Evolutionary conservation across 2,797 vertebrate genomes (phyloP).

Genomic region (Acrossocheilus wenchowensis): DNA sequence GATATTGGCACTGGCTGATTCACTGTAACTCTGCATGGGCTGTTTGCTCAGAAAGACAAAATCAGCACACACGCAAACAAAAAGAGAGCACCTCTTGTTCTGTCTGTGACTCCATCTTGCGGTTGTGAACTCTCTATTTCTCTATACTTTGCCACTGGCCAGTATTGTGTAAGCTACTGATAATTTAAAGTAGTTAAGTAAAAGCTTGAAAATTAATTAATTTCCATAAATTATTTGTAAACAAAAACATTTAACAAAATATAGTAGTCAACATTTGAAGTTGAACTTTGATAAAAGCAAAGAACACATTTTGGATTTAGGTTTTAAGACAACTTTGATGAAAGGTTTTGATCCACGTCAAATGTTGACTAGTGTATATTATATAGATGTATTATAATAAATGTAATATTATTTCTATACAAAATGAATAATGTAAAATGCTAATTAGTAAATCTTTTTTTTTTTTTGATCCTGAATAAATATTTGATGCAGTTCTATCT

Average conservation of each 20-base stretch:
- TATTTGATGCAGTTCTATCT: neutral
- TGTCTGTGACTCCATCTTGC: neutral
- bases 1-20: conserved; percentile 45
- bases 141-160: neutral
- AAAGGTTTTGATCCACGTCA: no score
- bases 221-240: neutral
- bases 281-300: no score
- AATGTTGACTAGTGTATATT: no score
- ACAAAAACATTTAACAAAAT: neutral
- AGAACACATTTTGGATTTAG: no score
- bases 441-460: neutral
- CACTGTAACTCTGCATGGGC: conserved; percentile 29
- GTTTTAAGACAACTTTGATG: no score
- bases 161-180: neutral
- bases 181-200: neutral
- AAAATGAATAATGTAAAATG: neutral
- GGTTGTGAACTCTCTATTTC: neutral
- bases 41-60: conserved; percentile 4
- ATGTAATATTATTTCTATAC: neutral
- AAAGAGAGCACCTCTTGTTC: neutral
- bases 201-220: neutral
- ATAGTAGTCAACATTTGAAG: neutral
- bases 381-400: neutral
- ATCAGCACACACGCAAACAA: neutral
- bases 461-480: neutral